Evolutionary conservation across 2,797 vertebrate genomes (phyloP), one percentile per base, ranked within the genome.

Genomic region (Peromyscus attwateri): DNA sequence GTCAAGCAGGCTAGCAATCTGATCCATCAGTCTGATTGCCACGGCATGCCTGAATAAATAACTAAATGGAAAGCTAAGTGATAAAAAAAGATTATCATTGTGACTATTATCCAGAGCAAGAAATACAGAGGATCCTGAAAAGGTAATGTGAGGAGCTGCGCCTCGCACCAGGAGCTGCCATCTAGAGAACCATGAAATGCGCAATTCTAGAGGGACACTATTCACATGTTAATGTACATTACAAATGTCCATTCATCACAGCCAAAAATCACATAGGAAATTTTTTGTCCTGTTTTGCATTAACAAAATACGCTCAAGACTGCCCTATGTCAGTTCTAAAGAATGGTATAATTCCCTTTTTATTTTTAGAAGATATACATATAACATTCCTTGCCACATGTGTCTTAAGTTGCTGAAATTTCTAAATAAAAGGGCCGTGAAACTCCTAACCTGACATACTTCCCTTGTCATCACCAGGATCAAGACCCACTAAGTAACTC

Each of bases 31-130:
- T 55, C 23, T 94, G 66, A 96, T 60, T 81, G 57, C 64, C 46
- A 49, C 52, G 43, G 46, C 83, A 84, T 85, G 23, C 43, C 93
- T 96, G 71, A 90, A 94, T 94, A 92, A 92, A 94, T 68, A 94
- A 17, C 55, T 87, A 68, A 95, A 43, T 83, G 16, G 31, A 29
- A 94, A 93, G 21, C 73, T 87, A 96, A 87, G 77, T 52, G 37
- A 95, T 57, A 94, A 97, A 94, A 97, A 91, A 97, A 91, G 25
- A 82, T 76, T 87, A 77, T 6, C 31, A 49, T 77, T 89, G 14
- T 79, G 60, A 93, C n/a, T 85, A 92, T 2, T 92, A 31, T 82
- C 60, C 66, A 88, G 31, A 95, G 84, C 25, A 95, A 89, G 27
- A 70, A 91, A 71, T 46, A 81, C 1, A 3, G 49, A 94, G 40